These are phyloP conservation scores for Sinonovacula constricta DNA, from an alignment of 1,140 invertebrate genomes.

Conservation along the genomic window DNA sequence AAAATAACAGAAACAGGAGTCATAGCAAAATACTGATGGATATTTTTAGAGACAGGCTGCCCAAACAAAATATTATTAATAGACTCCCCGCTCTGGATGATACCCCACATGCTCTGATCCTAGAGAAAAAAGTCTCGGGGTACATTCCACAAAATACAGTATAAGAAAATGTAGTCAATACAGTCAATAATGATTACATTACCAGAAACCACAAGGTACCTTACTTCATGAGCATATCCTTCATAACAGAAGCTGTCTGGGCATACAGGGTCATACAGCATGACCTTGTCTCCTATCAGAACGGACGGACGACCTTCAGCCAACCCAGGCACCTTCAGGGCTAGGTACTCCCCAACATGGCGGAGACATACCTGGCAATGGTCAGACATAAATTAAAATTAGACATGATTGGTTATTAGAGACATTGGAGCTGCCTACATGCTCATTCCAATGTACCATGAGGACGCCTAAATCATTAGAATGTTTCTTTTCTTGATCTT, in stretches of 20 bases:
- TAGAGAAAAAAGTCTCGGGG: no score
- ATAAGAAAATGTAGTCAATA: no score
- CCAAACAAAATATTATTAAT: no score
- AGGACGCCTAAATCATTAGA: background rate
- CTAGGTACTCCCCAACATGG: constrained; percentile 84
- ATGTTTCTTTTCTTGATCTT: background rate
- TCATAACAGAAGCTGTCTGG: constrained; percentile 81
- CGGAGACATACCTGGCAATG: constrained; percentile 75
- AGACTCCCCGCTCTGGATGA: no score
- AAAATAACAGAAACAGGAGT: no score
- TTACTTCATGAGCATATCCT: constrained; percentile 89
- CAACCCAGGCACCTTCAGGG: constrained; percentile 88
- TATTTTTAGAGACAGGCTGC: no score
- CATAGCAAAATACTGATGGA: no score
- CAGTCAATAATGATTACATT: no score
- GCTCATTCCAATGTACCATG: background rate
- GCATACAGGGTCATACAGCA: constrained; percentile 78
- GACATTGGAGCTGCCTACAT: background rate
- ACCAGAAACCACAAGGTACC: constrained; percentile 75
- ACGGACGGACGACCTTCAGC: constrained; percentile 91
- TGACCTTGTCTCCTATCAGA: constrained; percentile 87
- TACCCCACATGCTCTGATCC: no score
- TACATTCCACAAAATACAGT: no score
- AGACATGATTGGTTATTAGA: no score
- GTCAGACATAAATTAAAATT: background rate